phyloP scores from a whole-genome alignment of 2,113 vertebrate genomes.

The Vimba vimba region DNA sequence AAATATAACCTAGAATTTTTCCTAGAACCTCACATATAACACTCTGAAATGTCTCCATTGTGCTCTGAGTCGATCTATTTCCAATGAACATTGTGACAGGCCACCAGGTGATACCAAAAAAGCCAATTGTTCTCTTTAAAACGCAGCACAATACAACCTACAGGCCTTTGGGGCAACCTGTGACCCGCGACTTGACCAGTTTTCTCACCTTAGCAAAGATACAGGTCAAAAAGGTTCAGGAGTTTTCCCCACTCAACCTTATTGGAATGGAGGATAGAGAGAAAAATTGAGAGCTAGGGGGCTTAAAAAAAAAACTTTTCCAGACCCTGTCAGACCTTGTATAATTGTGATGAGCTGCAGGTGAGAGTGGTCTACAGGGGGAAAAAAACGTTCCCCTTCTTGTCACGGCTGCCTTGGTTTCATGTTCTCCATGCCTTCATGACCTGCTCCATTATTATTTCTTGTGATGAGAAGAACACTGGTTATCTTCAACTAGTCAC shows the following conservation, averaged over 20 bases:
- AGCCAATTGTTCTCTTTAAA: conserved; percentile 7
- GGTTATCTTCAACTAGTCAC: neutral
- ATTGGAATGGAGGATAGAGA: conserved; percentile 9
- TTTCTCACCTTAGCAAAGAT: conserved; percentile 24
- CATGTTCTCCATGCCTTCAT: neutral
- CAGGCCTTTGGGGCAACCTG: neutral
- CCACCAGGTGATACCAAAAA: conserved; percentile 1
- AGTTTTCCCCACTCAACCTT: conserved; percentile 2
- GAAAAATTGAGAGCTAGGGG: conserved; percentile 14
- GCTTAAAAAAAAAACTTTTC: conserved; percentile 10
- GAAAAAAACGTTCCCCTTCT: conserved; percentile 12
- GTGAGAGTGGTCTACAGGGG: conserved; percentile 17
- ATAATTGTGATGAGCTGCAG: conserved; percentile 27
- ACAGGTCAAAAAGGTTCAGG: conserved; percentile 13
- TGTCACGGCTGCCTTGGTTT: neutral
- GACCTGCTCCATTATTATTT: neutral
- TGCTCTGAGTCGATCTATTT: neutral
- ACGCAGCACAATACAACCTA: neutral
- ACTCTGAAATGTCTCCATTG: no score
- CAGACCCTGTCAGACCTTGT: conserved; percentile 1
- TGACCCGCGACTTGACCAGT: neutral
- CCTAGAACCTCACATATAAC: neutral
- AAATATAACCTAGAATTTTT: neutral
- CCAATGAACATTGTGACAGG: neutral
- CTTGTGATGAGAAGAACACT: conserved; percentile 14